Percentiles rank a stretch among this genome's conserved stretches.
Evolutionary conservation across 2,888 invertebrate genomes (phyloP).

Genomic region (Bedellia somnulentella): DNA sequence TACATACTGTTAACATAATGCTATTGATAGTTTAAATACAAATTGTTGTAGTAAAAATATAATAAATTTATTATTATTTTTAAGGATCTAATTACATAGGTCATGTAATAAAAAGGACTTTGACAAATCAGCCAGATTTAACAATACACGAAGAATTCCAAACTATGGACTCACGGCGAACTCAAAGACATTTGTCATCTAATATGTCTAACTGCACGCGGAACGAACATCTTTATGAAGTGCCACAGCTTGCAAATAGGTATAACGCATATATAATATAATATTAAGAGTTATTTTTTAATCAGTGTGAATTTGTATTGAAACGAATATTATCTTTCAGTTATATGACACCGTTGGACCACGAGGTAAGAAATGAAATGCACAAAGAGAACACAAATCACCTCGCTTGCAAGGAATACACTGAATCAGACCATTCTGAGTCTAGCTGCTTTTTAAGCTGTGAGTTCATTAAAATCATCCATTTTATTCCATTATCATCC

Average conservation of each 20-base stretch:
- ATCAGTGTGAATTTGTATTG: too few species aligned
- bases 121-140: constrained; percentile 80
- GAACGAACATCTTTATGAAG: constrained; percentile 86
- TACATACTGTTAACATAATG: background rate
- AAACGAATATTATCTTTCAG: constrained; percentile 21
- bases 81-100: constrained; percentile 73
- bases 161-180: constrained; percentile 72
- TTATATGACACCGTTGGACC: constrained; percentile 49
- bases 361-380: constrained; percentile 39
- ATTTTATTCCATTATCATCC: constrained; percentile 6
- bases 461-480: constrained; percentile 26
- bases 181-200: constrained; percentile 23
- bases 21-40: background rate
- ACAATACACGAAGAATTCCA: constrained; percentile 71
- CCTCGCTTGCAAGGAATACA: constrained; percentile 34
- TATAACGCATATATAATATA: constrained; percentile 12
- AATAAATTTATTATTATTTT: too few species aligned
- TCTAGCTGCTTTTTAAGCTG: constrained; percentile 58
- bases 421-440: constrained; percentile 44
- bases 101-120: constrained; percentile 78
- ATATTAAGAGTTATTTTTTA: too few species aligned
- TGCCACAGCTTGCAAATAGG: constrained; percentile 67
- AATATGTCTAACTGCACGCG: constrained; percentile 67
- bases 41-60: too few species aligned
- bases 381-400: constrained; percentile 22